Percentiles rank a stretch among this genome's conserved stretches.
These are phyloP conservation scores for Diaprepes abbreviatus DNA, from an alignment of 2,888 invertebrate genomes.

Conservation along the genomic window DNA sequence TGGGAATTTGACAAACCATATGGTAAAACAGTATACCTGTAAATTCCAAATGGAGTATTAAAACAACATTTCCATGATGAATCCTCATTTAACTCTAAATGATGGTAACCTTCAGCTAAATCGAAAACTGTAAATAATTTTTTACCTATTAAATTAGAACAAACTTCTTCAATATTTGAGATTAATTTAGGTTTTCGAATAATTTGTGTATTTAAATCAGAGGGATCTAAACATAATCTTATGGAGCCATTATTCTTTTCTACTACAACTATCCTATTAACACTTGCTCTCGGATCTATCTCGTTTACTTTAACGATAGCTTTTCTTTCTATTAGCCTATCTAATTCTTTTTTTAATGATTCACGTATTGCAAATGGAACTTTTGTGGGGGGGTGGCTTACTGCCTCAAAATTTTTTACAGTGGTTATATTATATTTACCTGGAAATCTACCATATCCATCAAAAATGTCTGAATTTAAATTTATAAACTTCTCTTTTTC, in stretches of 20 bases:
- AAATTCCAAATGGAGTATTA: conserved; percentile 52
- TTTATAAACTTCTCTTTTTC: no score
- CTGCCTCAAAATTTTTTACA: no score
- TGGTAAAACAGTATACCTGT: conserved; percentile 45
- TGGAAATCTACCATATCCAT: no score
- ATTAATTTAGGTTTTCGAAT: conserved; percentile 42
- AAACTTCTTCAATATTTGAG: conserved; percentile 52
- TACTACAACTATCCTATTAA: conserved; percentile 42
- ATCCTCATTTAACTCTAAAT: conserved; percentile 45
- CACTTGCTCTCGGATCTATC: background rate
- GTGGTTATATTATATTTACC: no score
- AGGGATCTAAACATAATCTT: conserved; percentile 43
- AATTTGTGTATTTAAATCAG: conserved; percentile 46
- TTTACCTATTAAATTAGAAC: conserved; percentile 50
- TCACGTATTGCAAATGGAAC: no score
- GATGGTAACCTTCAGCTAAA: conserved; percentile 52
- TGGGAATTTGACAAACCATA: conserved; percentile 46
- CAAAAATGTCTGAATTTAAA: no score
- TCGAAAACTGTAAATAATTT: conserved; percentile 53
- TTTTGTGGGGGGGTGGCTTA: no score
- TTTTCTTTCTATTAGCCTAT: no score
- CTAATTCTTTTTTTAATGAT: no score
- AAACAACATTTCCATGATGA: conserved; percentile 44
- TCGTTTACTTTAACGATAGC: no score
- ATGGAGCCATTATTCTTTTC: conserved; percentile 38